Evolutionary conservation across 2,888 invertebrate genomes (phyloP).

Genomic region (Agelastica alni): DNA sequence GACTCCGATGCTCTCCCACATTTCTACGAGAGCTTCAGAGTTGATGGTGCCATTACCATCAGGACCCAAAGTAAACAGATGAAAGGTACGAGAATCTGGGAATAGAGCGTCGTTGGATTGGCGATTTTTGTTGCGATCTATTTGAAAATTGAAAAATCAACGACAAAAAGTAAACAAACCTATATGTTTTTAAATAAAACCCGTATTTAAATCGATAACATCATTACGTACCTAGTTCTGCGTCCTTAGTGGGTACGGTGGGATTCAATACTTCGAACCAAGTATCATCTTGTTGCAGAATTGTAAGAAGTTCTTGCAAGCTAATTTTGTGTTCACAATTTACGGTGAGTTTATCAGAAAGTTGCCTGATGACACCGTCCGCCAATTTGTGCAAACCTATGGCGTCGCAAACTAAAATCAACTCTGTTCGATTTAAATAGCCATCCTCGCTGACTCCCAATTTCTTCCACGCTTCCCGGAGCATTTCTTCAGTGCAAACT

Average conservation of each 20-base stretch:
- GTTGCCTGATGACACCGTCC: constrained; percentile 65
- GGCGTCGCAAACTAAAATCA: constrained; percentile 67
- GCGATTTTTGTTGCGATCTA: constrained; percentile 19
- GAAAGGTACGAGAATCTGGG: constrained; percentile 51
- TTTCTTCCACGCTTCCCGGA: constrained; percentile 67
- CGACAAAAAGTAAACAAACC: neutral
- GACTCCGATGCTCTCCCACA: constrained; percentile 75
- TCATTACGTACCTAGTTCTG: constrained; percentile 4
- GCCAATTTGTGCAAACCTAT: constrained; percentile 69
- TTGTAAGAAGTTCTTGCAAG: constrained; percentile 67
- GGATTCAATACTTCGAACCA: constrained; percentile 51
- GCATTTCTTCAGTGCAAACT: constrained; percentile 62
- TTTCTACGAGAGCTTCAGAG: constrained; percentile 65
- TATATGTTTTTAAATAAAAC: too few relatives aligned
- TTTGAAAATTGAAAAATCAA: neutral
- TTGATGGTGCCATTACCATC: constrained; percentile 52
- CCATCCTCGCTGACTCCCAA: constrained; percentile 66
- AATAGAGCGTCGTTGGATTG: constrained; percentile 41
- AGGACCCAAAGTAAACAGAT: constrained; percentile 53
- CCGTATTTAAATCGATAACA: neutral
- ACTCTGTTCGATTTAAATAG: constrained; percentile 66
- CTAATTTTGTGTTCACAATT: constrained; percentile 68
- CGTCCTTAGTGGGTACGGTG: constrained; percentile 22
- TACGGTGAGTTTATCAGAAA: constrained; percentile 68
- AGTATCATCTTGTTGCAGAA: constrained; percentile 62